Percentiles rank a stretch among this genome's conserved stretches.
Conservation (phyloP, 2,888 invertebrate species). For the Zonitis immaculata region DNA sequence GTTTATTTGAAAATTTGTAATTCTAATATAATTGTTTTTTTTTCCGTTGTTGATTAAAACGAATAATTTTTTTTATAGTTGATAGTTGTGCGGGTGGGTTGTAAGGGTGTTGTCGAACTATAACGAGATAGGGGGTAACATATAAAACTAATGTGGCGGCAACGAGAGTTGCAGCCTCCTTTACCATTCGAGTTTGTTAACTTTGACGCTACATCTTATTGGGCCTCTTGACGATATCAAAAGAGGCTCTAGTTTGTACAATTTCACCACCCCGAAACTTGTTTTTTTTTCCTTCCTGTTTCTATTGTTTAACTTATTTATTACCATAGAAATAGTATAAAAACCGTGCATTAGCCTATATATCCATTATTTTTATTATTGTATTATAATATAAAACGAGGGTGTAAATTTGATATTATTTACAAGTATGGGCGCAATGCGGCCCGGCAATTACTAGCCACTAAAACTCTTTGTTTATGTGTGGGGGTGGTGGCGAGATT, state of each 20-base stretch:
- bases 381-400: conserved; percentile 2
- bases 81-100: too few relatives aligned
- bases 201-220: neutral
- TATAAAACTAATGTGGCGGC: neutral
- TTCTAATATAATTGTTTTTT: too few relatives aligned
- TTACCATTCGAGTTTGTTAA: neutral
- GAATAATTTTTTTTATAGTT: too few relatives aligned
- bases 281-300: too few relatives aligned
- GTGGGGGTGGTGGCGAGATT: neutral
- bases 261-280: too few relatives aligned
- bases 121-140: neutral
- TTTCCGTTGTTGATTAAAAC: too few relatives aligned
- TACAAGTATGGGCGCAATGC: conserved; percentile 9
- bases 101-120: too few relatives aligned
- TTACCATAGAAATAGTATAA: too few relatives aligned
- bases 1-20: too few relatives aligned
- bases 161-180: neutral
- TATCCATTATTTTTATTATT: neutral
- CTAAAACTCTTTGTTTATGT: conserved; percentile 18
- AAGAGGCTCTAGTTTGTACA: neutral
- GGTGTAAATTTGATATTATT: conserved; percentile 14
- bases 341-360: too few relatives aligned
- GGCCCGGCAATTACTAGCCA: conserved; percentile 15
- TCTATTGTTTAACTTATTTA: too few relatives aligned
- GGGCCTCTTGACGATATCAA: neutral